phyloP scores from a whole-genome alignment of 2,888 invertebrate genomes.

The Choristoneura rosaceana region DNA sequence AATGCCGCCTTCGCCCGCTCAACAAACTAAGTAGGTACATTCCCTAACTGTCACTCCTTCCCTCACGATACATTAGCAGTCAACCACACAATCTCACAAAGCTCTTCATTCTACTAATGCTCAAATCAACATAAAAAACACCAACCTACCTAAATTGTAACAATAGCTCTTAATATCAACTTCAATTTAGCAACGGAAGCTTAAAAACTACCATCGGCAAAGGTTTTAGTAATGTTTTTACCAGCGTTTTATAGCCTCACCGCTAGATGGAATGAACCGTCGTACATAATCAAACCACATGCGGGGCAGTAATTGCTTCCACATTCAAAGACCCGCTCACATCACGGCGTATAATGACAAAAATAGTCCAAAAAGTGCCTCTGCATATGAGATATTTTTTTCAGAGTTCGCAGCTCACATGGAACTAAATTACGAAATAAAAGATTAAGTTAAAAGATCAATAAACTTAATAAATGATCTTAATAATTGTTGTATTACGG shows the following conservation, averaged over 20 bases:
- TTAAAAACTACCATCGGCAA: slow-evolving; percentile 72
- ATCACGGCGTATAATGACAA: slow-evolving; percentile 85
- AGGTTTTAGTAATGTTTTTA: slow-evolving; percentile 80
- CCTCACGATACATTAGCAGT: slow-evolving; percentile 41
- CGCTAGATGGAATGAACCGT: slow-evolving; percentile 78
- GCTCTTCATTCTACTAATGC: slow-evolving; percentile 56
- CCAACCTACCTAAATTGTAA: slow-evolving; percentile 61
- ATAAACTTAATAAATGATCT: slow-evolving; percentile 86
- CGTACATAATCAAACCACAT: slow-evolving; percentile 85
- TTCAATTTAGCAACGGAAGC: slow-evolving; percentile 84
- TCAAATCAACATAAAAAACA: slow-evolving; percentile 54
- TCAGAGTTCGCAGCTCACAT: slow-evolving; percentile 81
- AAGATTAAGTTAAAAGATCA: slow-evolving; percentile 86
- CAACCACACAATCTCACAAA: slow-evolving; percentile 55
- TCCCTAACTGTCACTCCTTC: slow-evolving; percentile 18
- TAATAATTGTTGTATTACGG: slow-evolving; percentile 86
- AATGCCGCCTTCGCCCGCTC: slow-evolving; percentile 41
- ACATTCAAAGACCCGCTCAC: slow-evolving; percentile 84
- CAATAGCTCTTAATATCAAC: slow-evolving; percentile 74
- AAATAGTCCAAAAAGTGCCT: slow-evolving; percentile 84
- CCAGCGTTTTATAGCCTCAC: slow-evolving; percentile 72
- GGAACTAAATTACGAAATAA: slow-evolving; percentile 85
- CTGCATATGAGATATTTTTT: slow-evolving; percentile 84
- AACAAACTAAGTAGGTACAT: slow-evolving; percentile 48
- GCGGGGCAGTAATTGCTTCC: slow-evolving; percentile 84